Evolutionary conservation across 2,797 vertebrate species (phyloP).

Genomic region (Sebastes wilsoni): DNA sequence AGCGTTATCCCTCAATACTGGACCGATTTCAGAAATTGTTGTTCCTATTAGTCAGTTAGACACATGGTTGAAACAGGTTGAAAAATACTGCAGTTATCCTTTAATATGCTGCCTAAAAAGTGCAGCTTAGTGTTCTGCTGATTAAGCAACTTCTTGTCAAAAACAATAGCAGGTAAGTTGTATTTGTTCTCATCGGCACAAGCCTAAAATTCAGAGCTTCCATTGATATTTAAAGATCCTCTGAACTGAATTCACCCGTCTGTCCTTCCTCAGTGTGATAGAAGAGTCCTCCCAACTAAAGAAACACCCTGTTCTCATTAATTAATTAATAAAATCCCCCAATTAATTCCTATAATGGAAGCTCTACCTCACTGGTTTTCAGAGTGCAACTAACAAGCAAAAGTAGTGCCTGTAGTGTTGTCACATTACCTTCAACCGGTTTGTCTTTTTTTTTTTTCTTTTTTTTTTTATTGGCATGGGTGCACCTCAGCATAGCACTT

Average conservation of each 20-base stretch:
- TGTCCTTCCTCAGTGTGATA: conserved; percentile 5
- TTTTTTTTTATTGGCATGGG: conserved; percentile 61
- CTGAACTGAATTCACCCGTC: background rate
- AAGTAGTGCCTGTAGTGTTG: conserved; percentile 50
- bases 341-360: conserved; percentile 58
- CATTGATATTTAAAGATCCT: conserved; percentile 54
- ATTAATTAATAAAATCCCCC: background rate
- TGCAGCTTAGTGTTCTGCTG: background rate
- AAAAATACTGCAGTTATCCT: no score
- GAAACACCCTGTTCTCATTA: background rate
- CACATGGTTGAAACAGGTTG: no score
- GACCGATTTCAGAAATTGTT: no score
- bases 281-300: background rate
- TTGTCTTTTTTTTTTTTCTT: conserved; percentile 7
- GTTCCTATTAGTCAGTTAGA: accelerated
- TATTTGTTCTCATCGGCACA: conserved; percentile 51
- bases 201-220: conserved; percentile 76
- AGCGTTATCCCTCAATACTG: no score
- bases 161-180: background rate
- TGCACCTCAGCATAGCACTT: conserved; percentile 52
- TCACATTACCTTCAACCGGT: conserved; percentile 13
- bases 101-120: background rate
- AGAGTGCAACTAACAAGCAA: conserved; percentile 72
- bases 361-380: conserved; percentile 58
- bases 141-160: background rate